A percentile compares a stretch with the other conserved stretches of the same genome.
Conservation (phyloP, 2,888 invertebrate species). For the Dicyrtoma fusca region DNA sequence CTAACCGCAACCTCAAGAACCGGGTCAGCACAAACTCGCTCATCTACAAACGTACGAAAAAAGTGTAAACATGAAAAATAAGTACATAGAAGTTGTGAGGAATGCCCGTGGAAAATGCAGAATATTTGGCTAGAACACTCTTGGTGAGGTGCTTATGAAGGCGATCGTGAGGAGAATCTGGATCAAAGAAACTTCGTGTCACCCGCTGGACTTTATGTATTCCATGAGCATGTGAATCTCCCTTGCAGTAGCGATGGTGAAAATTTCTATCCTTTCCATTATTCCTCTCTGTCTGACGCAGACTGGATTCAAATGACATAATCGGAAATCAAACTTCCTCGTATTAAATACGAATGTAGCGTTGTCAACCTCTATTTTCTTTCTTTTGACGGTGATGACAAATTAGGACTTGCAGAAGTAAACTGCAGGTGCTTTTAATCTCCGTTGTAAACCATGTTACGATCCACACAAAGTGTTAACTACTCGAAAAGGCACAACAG, state of each 20-base stretch:
- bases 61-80: slow-evolving; percentile 1
- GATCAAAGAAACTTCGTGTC: slow-evolving; percentile 31
- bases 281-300: slow-evolving; percentile 37
- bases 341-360: too few relatives aligned
- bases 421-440: not conserved
- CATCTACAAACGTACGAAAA: not conserved
- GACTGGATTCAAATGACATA: slow-evolving; percentile 44
- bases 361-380: too few relatives aligned
- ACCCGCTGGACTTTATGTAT: slow-evolving; percentile 62
- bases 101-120: slow-evolving; percentile 40
- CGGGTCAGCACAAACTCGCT: too few relatives aligned
- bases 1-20: too few relatives aligned
- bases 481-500: too few relatives aligned
- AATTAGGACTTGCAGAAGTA: not conserved
- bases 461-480: too few relatives aligned
- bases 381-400: not conserved
- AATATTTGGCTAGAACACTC: slow-evolving; percentile 45
- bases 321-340: not conserved
- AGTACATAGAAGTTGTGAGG: slow-evolving; percentile 41
- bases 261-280: slow-evolving; percentile 37
- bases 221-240: slow-evolving; percentile 76
- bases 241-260: slow-evolving; percentile 65
- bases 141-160: slow-evolving; percentile 44
- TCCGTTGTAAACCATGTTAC: not conserved
- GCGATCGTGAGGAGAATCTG: slow-evolving; percentile 40